phyloP scores from a whole-genome alignment of 2,113 vertebrate species.

The Sinocyclocheilus maitianheensis region DNA sequence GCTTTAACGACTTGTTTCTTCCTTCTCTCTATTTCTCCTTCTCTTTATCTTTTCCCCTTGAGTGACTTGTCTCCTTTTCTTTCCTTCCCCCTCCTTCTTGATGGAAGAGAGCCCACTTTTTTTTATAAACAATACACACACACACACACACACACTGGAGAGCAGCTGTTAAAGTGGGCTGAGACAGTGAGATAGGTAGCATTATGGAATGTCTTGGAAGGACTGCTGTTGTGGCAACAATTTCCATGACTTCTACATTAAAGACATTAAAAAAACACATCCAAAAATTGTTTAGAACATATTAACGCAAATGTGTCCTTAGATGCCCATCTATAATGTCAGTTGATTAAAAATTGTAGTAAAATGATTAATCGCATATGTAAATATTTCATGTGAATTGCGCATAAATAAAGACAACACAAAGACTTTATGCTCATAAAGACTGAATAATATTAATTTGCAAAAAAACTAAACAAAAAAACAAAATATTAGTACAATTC shows the following conservation, averaged over 20 bases:
- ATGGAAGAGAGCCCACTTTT: slow-evolving; percentile 37
- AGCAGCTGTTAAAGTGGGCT: slow-evolving; percentile 35
- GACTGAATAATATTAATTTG: no score
- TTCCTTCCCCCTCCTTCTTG: slow-evolving; percentile 42
- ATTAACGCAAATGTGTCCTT: background rate
- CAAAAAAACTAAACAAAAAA: no score
- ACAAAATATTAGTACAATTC: no score
- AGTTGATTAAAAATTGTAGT: background rate
- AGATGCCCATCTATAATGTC: background rate
- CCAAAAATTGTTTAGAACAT: background rate
- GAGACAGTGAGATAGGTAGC: slow-evolving; percentile 8
- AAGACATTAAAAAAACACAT: background rate
- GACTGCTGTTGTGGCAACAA: slow-evolving; percentile 28
- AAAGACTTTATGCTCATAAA: no score
- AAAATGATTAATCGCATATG: no score
- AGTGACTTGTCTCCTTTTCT: slow-evolving; percentile 37
- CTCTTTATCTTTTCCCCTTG: slow-evolving; percentile 20
- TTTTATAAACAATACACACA: slow-evolving; percentile 5
- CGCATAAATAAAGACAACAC: no score
- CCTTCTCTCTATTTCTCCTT: background rate
- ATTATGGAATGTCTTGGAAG: slow-evolving; percentile 38
- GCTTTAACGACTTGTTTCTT: slow-evolving; percentile 3
- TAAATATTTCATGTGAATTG: no score
- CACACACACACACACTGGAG: slow-evolving; percentile 29
- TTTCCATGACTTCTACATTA: background rate